Base-by-base conservation (phyloP, 2,888 invertebrate species). In the Ectropis crepuscularia region DNA sequence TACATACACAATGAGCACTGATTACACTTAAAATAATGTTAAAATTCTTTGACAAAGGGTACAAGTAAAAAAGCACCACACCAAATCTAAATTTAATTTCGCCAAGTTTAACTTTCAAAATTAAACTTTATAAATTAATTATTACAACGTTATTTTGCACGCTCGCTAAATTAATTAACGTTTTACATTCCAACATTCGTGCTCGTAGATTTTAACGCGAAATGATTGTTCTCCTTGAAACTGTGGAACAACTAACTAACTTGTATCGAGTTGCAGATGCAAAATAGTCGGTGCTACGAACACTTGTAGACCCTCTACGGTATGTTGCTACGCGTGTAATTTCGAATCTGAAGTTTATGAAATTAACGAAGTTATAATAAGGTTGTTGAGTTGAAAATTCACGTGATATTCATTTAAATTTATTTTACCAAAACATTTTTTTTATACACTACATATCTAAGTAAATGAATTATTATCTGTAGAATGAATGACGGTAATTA, bases 291-390 rank as follows among this genome's bases (percentile, higher is more conserved):
- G 49, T 45, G 70, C 61, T 63, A 58, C 65, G 48, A 61, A 62
- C 46, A 53, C 63, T 67, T 62, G 68, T 63, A 63, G 59, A 63
- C 55, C 51, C 60, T 66, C 64, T 69, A 67, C 69, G 66, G 67
- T 65, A 54, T 62, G 60, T 61, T 65, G 61, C 65, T 68, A 68
- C 65, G 66, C 68, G 57, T 69, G 62, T 63, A 68, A 66, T 65
- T 63, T 65, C 61, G 53, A 63, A 53, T 63, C 12, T 47, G 38
- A 65, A 58, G 47, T 69, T 65, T 63, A 61, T 60, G 59, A 62
- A 64, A 68, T 68, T 66, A 67, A 68, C 66, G 60, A 71, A 69
- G 59, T 71, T 69, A 55, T 64, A 63, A 60, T 65, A 65, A 61
- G 54, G 62, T 6, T 39, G 47, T 50, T 53, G 57, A 53, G 71